These are phyloP conservation scores for Manis javanica DNA, from an alignment of 2,797 vertebrate genomes.

Conservation along the genomic window DNA sequence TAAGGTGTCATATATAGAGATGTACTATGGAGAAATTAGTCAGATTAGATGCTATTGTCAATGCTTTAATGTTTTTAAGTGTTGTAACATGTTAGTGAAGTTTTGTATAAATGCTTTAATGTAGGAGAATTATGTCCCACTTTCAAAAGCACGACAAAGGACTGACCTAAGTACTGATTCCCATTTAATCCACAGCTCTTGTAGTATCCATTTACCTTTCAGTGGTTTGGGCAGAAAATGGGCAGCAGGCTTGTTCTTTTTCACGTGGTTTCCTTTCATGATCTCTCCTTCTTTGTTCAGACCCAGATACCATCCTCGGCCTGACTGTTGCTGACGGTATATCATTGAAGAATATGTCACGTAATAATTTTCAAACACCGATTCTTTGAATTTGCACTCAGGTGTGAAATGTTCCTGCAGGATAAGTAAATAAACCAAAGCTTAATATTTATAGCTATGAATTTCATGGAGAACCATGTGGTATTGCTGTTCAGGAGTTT, in stretches of 20 bases:
- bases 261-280: slow-evolving; percentile 99
- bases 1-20: not conserved
- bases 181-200: not conserved
- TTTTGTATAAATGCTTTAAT: not conserved
- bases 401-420: slow-evolving; percentile 98
- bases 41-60: not conserved
- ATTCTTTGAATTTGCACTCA: slow-evolving; percentile 99
- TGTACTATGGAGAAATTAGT: not conserved
- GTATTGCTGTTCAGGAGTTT: not conserved
- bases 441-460: slow-evolving; percentile 54
- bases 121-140: not conserved
- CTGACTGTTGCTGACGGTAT: slow-evolving; percentile 99
- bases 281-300: slow-evolving; percentile 99
- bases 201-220: slow-evolving; percentile 91
- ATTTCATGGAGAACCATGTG: slow-evolving; percentile 55
- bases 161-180: not conserved
- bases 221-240: slow-evolving; percentile 99
- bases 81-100: not conserved
- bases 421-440: slow-evolving; percentile 72
- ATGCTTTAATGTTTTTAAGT: not conserved
- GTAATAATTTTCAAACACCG: slow-evolving; percentile 99
- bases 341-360: slow-evolving; percentile 99
- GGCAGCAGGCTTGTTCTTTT: slow-evolving; percentile 99
- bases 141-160: slow-evolving; percentile 49
- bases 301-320: slow-evolving; percentile 99